These are phyloP conservation scores for Trichogramma evanescens DNA, from an alignment of 2,888 invertebrate genomes.

Conservation along the genomic window DNA sequence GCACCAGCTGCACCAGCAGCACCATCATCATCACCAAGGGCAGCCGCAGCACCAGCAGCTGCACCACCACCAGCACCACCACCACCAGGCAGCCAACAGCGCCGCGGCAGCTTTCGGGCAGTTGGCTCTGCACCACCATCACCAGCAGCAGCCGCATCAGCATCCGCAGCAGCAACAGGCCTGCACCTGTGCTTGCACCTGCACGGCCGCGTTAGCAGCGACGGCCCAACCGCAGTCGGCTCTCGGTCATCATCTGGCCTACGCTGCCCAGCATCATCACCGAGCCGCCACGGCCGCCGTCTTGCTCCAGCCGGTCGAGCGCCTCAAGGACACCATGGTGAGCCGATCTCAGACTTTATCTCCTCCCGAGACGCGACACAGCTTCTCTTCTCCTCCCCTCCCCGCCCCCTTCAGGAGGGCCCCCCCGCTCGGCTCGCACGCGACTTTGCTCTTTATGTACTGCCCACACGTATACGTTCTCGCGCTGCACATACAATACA, in stretches of 20 bases:
- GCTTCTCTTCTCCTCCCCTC: neutral
- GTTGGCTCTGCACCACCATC: constrained; percentile 6
- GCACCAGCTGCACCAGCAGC: constrained; percentile 19
- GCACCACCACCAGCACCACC: constrained; percentile 37
- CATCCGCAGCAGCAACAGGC: constrained; percentile 1
- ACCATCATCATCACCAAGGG: constrained; percentile 14
- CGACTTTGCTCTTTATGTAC: neutral
- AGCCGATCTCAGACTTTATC: constrained; percentile 20
- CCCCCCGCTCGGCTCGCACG: neutral
- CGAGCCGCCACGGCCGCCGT: constrained; percentile 38
- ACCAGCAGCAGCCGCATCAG: constrained; percentile 10
- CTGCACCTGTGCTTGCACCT: constrained; percentile 7
- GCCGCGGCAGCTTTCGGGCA: constrained; percentile 22
- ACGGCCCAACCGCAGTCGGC: constrained; percentile 26
- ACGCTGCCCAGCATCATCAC: constrained; percentile 28
- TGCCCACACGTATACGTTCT: too few species aligned
- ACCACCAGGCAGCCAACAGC: constrained; percentile 26
- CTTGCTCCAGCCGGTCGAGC: constrained; percentile 43
- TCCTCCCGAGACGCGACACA: neutral
- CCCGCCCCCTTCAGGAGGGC: neutral
- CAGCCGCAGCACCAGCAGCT: constrained; percentile 33
- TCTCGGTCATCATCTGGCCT: constrained; percentile 24
- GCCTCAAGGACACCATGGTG: constrained; percentile 47
- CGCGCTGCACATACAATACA: too few species aligned
- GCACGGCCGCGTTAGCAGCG: constrained; percentile 14